Percentiles rank a stretch among this genome's conserved stretches.
Conservation (phyloP, 37 sponge, comb jelly and placozoan genomes). For the Beroe ovata region DNA sequence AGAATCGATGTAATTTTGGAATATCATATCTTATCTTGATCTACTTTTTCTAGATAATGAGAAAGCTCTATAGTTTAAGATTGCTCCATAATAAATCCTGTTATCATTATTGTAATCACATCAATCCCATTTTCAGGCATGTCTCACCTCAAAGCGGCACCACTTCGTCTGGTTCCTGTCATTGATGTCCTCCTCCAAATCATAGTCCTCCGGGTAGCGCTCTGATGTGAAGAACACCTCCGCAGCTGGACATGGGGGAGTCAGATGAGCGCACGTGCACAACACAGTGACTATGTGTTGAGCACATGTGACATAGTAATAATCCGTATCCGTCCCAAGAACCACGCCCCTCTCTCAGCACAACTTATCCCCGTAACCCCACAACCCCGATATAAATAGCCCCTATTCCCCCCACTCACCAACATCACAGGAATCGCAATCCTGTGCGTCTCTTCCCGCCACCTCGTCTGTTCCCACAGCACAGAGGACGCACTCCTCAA, state of each 20-base stretch:
- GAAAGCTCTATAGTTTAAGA: too few species aligned
- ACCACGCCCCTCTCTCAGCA: not conserved
- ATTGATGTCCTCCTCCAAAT: not conserved
- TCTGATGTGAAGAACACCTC: not conserved
- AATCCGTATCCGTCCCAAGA: too few species aligned
- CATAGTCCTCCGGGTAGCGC: not conserved
- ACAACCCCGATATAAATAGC: too few species aligned
- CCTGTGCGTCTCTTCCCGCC: conserved; percentile 22
- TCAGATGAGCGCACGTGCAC: too few species aligned
- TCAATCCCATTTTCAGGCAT: not conserved
- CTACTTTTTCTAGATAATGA: too few species aligned
- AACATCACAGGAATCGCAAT: conserved; percentile 37
- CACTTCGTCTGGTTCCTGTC: not conserved
- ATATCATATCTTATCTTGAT: too few species aligned
- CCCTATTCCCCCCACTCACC: not conserved
- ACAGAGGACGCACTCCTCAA: conserved; percentile 15
- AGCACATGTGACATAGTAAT: too few species aligned
- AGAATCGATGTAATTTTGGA: too few species aligned
- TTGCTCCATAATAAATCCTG: too few species aligned
- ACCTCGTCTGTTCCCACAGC: not conserved
- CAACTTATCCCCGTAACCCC: not conserved
- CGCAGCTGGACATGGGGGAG: not conserved
- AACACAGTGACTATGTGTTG: too few species aligned
- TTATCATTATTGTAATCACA: too few species aligned
- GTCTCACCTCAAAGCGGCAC: not conserved